Evolutionary conservation across 2,888 invertebrate genomes (phyloP).

Genomic region (Drosophila atroscutellata): DNA sequence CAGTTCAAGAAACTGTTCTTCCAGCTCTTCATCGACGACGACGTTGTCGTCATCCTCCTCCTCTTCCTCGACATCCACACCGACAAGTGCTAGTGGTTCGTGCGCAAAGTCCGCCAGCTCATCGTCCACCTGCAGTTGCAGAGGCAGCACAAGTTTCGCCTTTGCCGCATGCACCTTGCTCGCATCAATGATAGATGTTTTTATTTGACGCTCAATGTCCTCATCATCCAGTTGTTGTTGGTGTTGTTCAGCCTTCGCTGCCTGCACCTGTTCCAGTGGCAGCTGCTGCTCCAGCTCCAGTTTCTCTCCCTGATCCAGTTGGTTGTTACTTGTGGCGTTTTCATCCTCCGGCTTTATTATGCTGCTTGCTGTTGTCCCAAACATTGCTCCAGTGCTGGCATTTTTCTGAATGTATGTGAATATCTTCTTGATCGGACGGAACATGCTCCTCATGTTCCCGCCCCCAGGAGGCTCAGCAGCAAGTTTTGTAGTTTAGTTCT

Average conservation of each 20-base stretch:
- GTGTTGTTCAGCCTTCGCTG: constrained; percentile 5
- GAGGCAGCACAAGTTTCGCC: constrained; percentile 45
- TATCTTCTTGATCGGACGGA: constrained; percentile 84
- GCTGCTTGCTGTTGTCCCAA: constrained; percentile 69
- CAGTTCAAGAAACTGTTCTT: constrained; percentile 75
- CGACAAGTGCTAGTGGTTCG: constrained; percentile 37
- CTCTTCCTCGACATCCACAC: background rate
- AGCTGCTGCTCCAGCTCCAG: constrained; percentile 14
- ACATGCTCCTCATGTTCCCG: constrained; percentile 75
- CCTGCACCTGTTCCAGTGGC: constrained; percentile 19
- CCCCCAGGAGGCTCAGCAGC: constrained; percentile 31
- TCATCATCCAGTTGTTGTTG: constrained; percentile 41
- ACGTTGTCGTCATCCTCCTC: constrained; percentile 35
- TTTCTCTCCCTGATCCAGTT: background rate
- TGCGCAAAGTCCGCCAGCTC: constrained; percentile 71
- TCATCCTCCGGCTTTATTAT: constrained; percentile 43
- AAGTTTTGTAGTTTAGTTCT: constrained; percentile 27
- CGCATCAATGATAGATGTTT: constrained; percentile 78
- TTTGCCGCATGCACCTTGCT: constrained; percentile 66
- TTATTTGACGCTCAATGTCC: constrained; percentile 81
- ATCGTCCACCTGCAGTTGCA: constrained; percentile 59
- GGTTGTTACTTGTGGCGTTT: constrained; percentile 11
- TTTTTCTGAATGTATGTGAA: constrained; percentile 85
- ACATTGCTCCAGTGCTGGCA: constrained; percentile 82
- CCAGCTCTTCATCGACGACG: constrained; percentile 51